Conservation (phyloP, 2,797 vertebrate species). For the Natrix natrix region DNA sequence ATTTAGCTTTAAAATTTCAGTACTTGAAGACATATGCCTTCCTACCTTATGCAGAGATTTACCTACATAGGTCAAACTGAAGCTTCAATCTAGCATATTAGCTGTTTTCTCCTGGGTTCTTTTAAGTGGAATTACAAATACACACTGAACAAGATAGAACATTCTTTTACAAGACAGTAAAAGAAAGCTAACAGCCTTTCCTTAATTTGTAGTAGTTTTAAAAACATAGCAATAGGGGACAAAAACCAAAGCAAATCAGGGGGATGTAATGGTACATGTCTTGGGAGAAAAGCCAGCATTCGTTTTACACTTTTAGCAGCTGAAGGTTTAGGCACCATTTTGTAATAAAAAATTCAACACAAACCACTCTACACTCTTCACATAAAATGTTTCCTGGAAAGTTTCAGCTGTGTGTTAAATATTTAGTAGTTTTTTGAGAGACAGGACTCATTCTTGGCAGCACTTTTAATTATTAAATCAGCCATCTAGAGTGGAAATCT, state of each 20-base stretch:
- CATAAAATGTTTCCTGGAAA: slow-evolving; percentile 45
- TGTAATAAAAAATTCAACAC: slow-evolving; percentile 46
- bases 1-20: slow-evolving; percentile 11
- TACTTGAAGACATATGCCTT: slow-evolving; percentile 8
- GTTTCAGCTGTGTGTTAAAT: slow-evolving; percentile 41
- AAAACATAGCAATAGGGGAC: not conserved
- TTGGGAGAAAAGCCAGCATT: not conserved
- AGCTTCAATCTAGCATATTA: slow-evolving; percentile 12
- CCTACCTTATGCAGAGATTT: slow-evolving; percentile 10
- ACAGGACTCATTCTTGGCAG: slow-evolving; percentile 30
- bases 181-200: not conserved
- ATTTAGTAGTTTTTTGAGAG: slow-evolving; percentile 40
- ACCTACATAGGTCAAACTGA: slow-evolving; percentile 26
- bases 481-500: slow-evolving; percentile 15
- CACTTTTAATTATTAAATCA: slow-evolving; percentile 30
- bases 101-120: slow-evolving; percentile 31
- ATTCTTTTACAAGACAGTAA: not conserved
- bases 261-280: not conserved
- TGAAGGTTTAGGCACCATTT: slow-evolving; percentile 22
- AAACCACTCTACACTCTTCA: slow-evolving; percentile 33
- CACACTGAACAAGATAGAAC: not conserved
- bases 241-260: not conserved
- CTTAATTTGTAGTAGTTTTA: slow-evolving; percentile 6
- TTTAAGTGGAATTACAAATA: not conserved
- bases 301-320: slow-evolving; percentile 12